phyloP scores from a whole-genome alignment of 2,113 vertebrate genomes.

The Marmota flaviventris region DNA sequence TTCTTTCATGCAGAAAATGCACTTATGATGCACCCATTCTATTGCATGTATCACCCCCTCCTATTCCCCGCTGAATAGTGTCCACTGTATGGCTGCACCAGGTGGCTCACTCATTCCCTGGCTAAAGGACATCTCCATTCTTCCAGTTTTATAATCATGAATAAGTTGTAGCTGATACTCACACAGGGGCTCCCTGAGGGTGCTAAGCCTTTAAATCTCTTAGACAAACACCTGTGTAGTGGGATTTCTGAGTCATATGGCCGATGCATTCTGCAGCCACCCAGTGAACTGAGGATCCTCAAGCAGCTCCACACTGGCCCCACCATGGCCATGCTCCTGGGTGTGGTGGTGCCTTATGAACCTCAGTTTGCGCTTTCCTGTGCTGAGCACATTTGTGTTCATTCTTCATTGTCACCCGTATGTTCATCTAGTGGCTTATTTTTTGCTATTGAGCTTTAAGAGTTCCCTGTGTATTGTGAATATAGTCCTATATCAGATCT shows the following conservation, averaged over 20 bases:
- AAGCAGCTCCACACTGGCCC: background rate
- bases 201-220: background rate
- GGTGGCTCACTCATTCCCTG: background rate
- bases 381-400: rapidly evolving
- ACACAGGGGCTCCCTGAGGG: no score
- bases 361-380: background rate
- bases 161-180: background rate
- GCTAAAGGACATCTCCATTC: background rate
- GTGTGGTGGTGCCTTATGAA: rapidly evolving
- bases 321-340: no score
- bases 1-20: no score
- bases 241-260: background rate
- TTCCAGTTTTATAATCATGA: background rate
- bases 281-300: background rate
- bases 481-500: background rate
- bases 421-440: no score
- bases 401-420: rapidly evolving
- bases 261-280: background rate
- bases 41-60: background rate
- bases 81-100: rapidly evolving
- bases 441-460: background rate
- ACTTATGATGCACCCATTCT: rapidly evolving
- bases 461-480: no score
- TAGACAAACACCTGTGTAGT: background rate
- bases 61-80: rapidly evolving